A percentile compares a stretch with the other conserved stretches of the same genome.
These are phyloP conservation scores for Terrapene triunguis DNA, from an alignment of 2,113 vertebrate species.

Conservation along the genomic window DNA sequence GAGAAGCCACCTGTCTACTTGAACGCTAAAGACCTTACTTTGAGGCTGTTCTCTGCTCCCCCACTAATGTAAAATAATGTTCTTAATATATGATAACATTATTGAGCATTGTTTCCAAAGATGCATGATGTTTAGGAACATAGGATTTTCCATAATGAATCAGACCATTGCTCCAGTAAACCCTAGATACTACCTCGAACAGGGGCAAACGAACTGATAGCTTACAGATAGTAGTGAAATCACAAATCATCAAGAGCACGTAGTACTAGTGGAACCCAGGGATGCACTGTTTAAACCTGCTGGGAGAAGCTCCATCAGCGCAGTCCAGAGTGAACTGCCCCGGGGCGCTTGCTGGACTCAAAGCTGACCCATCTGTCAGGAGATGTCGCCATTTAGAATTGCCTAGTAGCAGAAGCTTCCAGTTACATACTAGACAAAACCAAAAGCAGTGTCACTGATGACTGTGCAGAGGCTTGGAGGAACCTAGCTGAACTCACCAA, in stretches of 20 bases:
- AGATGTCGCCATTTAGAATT: neutral
- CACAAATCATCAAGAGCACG: neutral
- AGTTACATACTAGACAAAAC: neutral
- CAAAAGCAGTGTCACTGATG: neutral
- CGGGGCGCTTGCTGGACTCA: neutral
- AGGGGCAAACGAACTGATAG: neutral
- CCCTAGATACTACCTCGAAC: neutral
- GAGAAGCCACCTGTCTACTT: neutral
- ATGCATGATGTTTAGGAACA: neutral
- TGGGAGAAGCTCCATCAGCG: neutral
- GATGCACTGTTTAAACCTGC: neutral
- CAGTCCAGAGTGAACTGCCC: neutral
- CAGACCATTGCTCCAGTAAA: neutral
- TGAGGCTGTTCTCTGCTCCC: neutral
- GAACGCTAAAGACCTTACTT: slow-evolving; percentile 1
- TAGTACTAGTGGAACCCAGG: neutral
- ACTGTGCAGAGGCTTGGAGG: neutral
- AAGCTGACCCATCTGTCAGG: neutral
- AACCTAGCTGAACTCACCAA: neutral
- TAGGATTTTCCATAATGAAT: neutral
- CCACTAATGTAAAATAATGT: neutral
- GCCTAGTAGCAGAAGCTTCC: neutral
- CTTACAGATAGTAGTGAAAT: neutral
- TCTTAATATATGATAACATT: neutral
- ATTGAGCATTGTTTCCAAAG: neutral